Conservation (phyloP, 2,797 vertebrate species). For the Yasuhikotakia modesta region DNA sequence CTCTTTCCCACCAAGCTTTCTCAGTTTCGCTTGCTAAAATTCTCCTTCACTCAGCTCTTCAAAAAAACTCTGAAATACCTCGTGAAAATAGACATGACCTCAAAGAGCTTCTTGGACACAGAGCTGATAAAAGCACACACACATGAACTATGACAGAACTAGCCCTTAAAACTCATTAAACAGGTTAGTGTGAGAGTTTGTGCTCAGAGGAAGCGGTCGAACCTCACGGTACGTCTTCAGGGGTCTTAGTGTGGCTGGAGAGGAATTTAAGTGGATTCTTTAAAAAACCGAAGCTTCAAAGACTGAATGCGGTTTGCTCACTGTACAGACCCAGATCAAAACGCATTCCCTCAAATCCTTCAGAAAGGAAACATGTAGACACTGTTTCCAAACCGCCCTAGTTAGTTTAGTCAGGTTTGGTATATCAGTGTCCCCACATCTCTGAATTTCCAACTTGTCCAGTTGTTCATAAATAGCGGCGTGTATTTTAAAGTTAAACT, state of each 20-base stretch:
- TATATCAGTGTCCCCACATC: not conserved
- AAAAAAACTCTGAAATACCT: constrained; percentile 43
- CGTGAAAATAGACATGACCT: constrained; percentile 50
- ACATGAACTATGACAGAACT: constrained; percentile 53
- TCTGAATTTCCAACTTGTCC: not conserved
- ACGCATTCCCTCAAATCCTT: constrained; percentile 71
- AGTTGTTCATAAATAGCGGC: not conserved
- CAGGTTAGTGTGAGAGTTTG: constrained; percentile 33
- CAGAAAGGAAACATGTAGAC: constrained; percentile 66
- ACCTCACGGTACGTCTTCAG: constrained; percentile 38
- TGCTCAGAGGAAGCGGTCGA: constrained; percentile 47
- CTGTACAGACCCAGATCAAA: constrained; percentile 61
- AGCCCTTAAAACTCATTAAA: constrained; percentile 51
- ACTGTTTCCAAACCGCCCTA: not conserved
- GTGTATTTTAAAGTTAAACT: not conserved
- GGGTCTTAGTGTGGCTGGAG: constrained; percentile 39
- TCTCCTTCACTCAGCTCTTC: constrained; percentile 27
- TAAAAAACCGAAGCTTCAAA: constrained; percentile 53
- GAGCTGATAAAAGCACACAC: constrained; percentile 45
- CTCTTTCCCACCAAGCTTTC: constrained; percentile 36
- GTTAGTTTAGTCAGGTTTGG: not conserved
- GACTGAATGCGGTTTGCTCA: constrained; percentile 60
- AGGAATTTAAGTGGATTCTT: constrained; percentile 59
- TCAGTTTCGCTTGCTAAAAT: constrained; percentile 5
- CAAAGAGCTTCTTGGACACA: constrained; percentile 53